These are phyloP conservation scores for Osmoderma eremita DNA, from an alignment of 2,888 invertebrate genomes.

Conservation along the genomic window DNA sequence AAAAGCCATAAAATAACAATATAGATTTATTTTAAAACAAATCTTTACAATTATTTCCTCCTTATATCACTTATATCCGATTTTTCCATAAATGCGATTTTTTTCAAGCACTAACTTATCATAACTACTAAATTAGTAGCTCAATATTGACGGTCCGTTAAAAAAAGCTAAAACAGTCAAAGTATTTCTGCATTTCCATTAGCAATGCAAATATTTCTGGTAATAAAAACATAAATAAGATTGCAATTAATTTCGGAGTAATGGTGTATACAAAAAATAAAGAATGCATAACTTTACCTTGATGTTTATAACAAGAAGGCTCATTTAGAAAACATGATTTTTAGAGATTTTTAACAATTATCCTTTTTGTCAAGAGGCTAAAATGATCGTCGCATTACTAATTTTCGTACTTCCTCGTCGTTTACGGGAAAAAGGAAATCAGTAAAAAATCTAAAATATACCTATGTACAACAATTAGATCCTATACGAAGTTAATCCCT, in stretches of 20 bases:
- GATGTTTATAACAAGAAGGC: too few relatives aligned
- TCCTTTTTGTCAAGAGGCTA: too few relatives aligned
- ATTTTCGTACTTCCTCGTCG: slow-evolving; percentile 9
- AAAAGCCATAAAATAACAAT: slow-evolving; percentile 32
- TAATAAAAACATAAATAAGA: too few relatives aligned
- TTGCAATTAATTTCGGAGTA: too few relatives aligned
- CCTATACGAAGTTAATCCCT: slow-evolving; percentile 22
- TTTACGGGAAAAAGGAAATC: background rate
- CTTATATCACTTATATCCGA: slow-evolving; percentile 4
- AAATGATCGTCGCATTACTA: background rate
- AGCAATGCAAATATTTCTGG: too few relatives aligned
- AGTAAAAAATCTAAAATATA: slow-evolving; percentile 28
- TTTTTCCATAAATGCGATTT: slow-evolving; percentile 13
- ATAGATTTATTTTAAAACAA: slow-evolving; percentile 35
- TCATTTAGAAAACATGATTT: too few relatives aligned
- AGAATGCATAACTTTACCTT: too few relatives aligned
- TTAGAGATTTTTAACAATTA: too few relatives aligned
- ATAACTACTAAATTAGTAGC: slow-evolving; percentile 25
- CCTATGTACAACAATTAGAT: slow-evolving; percentile 22
- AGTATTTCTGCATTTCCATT: too few relatives aligned
- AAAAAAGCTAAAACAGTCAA: slow-evolving; percentile 12
- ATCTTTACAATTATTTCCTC: slow-evolving; percentile 20
- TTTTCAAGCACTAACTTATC: slow-evolving; percentile 20
- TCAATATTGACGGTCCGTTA: slow-evolving; percentile 14
- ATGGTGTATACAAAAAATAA: too few relatives aligned